Conservation (phyloP, 2,113 vertebrate genomes). For the Larimichthys polyactis region DNA sequence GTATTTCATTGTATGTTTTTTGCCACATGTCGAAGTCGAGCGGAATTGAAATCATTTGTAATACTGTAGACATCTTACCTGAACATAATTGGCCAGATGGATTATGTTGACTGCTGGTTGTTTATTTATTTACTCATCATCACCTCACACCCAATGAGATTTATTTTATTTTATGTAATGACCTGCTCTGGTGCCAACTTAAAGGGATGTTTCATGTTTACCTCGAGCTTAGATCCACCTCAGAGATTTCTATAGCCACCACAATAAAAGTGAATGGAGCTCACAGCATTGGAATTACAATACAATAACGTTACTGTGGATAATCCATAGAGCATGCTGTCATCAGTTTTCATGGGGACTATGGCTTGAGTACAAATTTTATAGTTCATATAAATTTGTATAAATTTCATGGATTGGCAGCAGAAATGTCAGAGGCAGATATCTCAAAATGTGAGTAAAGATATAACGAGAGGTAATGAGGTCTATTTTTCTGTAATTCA, state of each 20-base stretch:
- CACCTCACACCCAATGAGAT: not conserved
- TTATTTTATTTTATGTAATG: constrained; percentile 11
- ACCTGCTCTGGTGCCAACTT: not conserved
- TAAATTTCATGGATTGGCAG: not conserved
- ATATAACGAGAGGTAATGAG: not conserved
- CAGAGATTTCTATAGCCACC: not conserved
- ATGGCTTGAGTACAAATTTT: not conserved
- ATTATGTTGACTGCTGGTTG: not conserved
- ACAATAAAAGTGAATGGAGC: not conserved
- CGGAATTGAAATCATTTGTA: not conserved
- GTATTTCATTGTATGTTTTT: not conserved
- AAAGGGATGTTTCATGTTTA: not conserved
- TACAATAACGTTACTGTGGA: not conserved
- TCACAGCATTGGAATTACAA: not conserved
- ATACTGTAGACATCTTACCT: not conserved
- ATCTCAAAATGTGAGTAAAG: not conserved
- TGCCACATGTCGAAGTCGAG: not conserved
- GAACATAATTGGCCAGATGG: not conserved
- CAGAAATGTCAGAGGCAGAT: not conserved
- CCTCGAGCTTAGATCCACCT: not conserved
- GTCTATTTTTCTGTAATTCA: not conserved
- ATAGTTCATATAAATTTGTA: not conserved
- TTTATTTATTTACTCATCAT: not conserved
- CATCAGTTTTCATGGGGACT: not conserved
- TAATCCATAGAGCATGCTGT: not conserved